These are phyloP conservation scores for Anarhynchus alexandrinus DNA, from an alignment of 2,113 vertebrate genomes.

Conservation along the genomic window DNA sequence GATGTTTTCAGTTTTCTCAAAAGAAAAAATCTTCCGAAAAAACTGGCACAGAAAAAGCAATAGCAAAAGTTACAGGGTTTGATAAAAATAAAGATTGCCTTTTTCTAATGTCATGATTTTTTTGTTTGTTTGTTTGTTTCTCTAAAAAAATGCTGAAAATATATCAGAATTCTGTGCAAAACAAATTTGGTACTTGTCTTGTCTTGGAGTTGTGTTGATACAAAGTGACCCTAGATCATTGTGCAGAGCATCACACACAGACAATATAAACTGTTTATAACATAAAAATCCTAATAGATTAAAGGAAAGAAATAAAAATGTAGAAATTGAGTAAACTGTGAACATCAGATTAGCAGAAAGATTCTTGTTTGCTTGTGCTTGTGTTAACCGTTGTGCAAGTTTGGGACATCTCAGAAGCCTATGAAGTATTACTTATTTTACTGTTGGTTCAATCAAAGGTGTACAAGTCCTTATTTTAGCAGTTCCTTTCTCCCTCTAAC, in stretches of 20 bases:
- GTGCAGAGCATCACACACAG: not conserved
- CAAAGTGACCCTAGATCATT: not conserved
- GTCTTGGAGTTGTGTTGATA: not conserved
- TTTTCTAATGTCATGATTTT: not conserved
- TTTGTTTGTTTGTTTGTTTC: not conserved
- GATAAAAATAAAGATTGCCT: not conserved
- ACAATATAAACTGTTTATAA: slow-evolving; percentile 1
- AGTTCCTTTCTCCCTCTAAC: not conserved
- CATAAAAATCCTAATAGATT: not conserved
- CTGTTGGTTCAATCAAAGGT: not conserved
- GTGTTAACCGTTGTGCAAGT: not conserved
- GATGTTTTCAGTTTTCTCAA: not conserved
- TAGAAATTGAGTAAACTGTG: not conserved
- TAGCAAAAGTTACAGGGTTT: not conserved
- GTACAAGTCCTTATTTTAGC: not conserved
- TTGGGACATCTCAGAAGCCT: not conserved
- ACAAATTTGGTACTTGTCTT: not conserved
- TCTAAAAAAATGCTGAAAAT: not conserved
- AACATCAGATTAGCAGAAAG: not conserved
- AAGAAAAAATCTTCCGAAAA: not conserved
- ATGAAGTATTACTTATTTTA: not conserved
- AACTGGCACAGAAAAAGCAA: not conserved
- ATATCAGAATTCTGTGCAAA: not conserved
- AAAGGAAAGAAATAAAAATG: not conserved
- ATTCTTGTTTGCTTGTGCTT: not conserved